Percentiles rank a stretch among this genome's conserved stretches.
phyloP scores from a whole-genome alignment of 2,888 invertebrate species.

The Epiblema foenella region DNA sequence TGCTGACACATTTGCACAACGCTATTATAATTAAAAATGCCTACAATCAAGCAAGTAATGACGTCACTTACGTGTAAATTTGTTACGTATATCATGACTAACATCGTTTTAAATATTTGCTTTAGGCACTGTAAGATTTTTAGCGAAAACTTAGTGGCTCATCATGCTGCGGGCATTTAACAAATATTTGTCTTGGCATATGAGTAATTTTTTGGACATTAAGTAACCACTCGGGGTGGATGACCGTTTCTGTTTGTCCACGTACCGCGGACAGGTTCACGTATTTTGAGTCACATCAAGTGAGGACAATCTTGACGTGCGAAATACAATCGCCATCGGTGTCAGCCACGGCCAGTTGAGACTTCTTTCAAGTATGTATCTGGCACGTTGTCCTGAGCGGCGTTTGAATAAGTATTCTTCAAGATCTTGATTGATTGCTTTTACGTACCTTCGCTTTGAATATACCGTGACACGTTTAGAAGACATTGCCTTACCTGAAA shows the following conservation, averaged over 20 bases:
- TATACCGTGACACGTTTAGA: slow-evolving; percentile 76
- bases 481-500: slow-evolving; percentile 84
- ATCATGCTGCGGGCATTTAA: slow-evolving; percentile 60
- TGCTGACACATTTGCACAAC: slow-evolving; percentile 24
- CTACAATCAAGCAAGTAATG: slow-evolving; percentile 28
- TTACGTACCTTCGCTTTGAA: slow-evolving; percentile 71
- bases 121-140: slow-evolving; percentile 54
- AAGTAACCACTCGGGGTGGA: slow-evolving; percentile 78
- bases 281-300: slow-evolving; percentile 60
- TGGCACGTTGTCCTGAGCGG: slow-evolving; percentile 61
- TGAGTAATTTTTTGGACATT: slow-evolving; percentile 77
- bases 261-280: slow-evolving; percentile 63
- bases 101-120: slow-evolving; percentile 36
- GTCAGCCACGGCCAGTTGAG: slow-evolving; percentile 46
- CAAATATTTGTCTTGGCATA: slow-evolving; percentile 70
- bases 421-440: slow-evolving; percentile 63
- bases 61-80: slow-evolving; percentile 33
- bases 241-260: slow-evolving; percentile 75
- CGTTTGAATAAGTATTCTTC: slow-evolving; percentile 49
- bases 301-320: slow-evolving; percentile 58
- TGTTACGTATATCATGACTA: slow-evolving; percentile 38
- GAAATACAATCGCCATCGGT: slow-evolving; percentile 51
- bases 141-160: slow-evolving; percentile 61
- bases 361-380: slow-evolving; percentile 54
- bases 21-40: slow-evolving; percentile 31